Evolutionary conservation across 2,888 invertebrate species (phyloP), one percentile per base, ranked within the genome.

Genomic region (Athalia circularis): DNA sequence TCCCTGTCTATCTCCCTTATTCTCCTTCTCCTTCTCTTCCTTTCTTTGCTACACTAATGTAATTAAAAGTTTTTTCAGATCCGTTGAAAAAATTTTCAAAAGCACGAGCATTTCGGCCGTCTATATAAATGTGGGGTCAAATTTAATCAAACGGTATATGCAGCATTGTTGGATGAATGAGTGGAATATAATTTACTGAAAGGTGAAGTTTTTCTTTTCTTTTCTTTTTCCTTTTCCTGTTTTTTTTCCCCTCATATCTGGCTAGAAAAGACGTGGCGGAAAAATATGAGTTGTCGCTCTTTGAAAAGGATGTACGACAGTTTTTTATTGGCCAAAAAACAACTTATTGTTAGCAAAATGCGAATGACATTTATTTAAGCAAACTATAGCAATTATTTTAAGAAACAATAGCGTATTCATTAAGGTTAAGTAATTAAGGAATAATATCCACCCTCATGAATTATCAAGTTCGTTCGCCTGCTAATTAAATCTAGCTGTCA

Each of bases 51-150:
- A 70, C 45, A 59, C 54, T 59, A 3, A 47, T 57, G 45, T 59
- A 57, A 70, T 70, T 70, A 70, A 70, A 70, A 70, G 70, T 70
- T 70, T 67, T n/a, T 29, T 43, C 3, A 67, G 29, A 67, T 29
- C 52, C 52, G 9, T 9, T 57, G n/a, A 72, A 68, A 68, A 72
- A 29, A 59, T 45, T 72, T 59, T 47, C n/a, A 9, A 45, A 59
- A 47, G 59, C 9, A 59, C 43, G 52, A 68, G 54, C 11, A 54
- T 9, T 52, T 43, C 43, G 52, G 9, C 52, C 47, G 68, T 50
- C 52, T 54, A 8, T 29, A 50, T 29, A 52, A 11, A 7, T 43
- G 47, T 9, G 9, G 54, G 50, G 9, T 15, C 15, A 68, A 29
- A 68, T 68, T 54, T 54, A 68, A 68, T 68, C 68, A 68, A 52